phyloP scores from a whole-genome alignment of 2,888 invertebrate genomes.

The Nephrotoma guestfalica region DNA sequence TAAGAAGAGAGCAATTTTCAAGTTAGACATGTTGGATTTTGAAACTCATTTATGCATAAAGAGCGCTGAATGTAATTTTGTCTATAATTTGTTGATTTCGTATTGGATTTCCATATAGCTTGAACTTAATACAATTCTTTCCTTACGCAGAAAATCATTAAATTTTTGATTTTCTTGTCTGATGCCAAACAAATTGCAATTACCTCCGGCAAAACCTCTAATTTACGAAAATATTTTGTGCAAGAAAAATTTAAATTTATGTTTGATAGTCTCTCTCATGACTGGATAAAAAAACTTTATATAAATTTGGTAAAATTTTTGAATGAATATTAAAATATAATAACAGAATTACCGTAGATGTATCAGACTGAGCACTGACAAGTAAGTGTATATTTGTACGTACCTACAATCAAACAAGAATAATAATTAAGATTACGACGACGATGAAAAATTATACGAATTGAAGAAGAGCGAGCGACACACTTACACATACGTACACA shows the following conservation, averaged over 20 bases:
- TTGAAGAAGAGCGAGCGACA: neutral
- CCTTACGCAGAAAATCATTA: too few species aligned
- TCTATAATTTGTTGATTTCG: too few species aligned
- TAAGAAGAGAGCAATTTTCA: too few species aligned
- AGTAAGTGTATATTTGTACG: neutral
- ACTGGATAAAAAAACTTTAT: too few species aligned
- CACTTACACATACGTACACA: neutral
- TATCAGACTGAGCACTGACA: neutral
- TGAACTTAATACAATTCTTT: too few species aligned
- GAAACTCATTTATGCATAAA: too few species aligned
- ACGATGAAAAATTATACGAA: neutral
- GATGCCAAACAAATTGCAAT: neutral
- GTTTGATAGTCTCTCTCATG: neutral
- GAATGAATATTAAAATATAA: neutral
- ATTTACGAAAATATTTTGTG: neutral
- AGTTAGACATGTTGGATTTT: too few species aligned
- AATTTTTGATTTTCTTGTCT: too few species aligned
- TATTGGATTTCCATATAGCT: too few species aligned
- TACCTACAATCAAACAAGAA: neutral
- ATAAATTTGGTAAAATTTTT: neutral
- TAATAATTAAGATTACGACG: neutral
- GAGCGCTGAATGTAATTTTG: too few species aligned
- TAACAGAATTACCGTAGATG: neutral
- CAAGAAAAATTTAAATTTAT: neutral
- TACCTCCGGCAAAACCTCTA: neutral